Base-by-base conservation (phyloP, 2,113 vertebrate species). In the Mirounga angustirostris region DNA sequence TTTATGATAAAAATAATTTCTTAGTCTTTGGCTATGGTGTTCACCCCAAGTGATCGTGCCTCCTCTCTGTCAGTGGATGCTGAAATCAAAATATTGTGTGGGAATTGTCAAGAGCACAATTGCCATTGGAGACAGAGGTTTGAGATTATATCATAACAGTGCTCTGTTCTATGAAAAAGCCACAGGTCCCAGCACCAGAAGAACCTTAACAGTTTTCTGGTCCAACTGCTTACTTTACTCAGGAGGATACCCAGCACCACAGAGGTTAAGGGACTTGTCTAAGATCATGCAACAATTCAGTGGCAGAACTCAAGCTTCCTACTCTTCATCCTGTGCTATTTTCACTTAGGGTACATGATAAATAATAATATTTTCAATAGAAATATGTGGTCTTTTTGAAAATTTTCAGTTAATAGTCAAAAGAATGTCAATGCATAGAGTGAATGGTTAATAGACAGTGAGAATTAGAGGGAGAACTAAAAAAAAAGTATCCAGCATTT, bases 1-100 rank as follows among this genome's bases (percentile, higher is more conserved):
- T 80, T 90, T 79, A 79, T n/a, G 89, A 82, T 84, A 80, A 91
- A 96, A 92, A 67, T 86, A 82, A 63, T 95, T 88, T 90, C 95
- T 94, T 54, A 76, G 67, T 85, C 43, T 40, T 2, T 36, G 40
- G 76, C 36, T n/a, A 2, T 54, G 30, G 82, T 13, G 16, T 86
- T 36, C 8, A 19, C 24, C n/a, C 58, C 59, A 69, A 82, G 24
- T 56, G 46, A 81, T 80, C 22, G 1, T 79, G n/a, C 80, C 82
- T 88, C 36, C 58, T 82, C 21, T 59, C 46, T 7, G n/a, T 82
- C 21, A 91, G 40, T 2, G 19, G 73, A 86, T 18, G 28, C 71
- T 91, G 56, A 95, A 56, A 85, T 89, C 33, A 82, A 61, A 93
- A 79, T 76, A 63, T 22, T 28, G 11, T 14, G 2, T 54, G 22